A percentile compares a stretch with the other conserved stretches of the same genome.
Evolutionary conservation across 2,113 vertebrate species (phyloP).

Genomic region (Grammomys surdaster): DNA sequence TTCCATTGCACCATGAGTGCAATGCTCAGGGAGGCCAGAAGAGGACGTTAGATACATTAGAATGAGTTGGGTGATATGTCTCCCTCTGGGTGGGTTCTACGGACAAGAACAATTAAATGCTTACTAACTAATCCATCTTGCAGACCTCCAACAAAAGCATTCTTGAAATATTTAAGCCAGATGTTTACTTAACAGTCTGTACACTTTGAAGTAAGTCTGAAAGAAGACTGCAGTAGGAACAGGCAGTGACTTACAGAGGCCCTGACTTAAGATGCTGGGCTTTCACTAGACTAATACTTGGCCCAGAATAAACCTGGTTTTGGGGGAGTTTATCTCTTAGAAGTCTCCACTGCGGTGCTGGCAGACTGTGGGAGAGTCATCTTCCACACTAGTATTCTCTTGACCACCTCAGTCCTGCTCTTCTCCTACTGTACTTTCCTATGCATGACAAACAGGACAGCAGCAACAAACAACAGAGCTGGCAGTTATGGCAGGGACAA

Average conservation of each 20-base stretch:
- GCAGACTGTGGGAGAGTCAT: accelerated
- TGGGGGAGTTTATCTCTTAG: neutral
- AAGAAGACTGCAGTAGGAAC: neutral
- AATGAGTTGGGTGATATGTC: neutral
- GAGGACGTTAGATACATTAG: neutral
- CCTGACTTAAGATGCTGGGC: too few species aligned
- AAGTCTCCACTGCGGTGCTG: neutral
- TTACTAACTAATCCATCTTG: neutral
- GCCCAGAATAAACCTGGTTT: neutral
- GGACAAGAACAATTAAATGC: neutral
- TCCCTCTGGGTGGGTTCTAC: neutral
- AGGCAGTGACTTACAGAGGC: neutral
- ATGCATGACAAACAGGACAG: neutral
- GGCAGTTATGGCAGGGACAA: neutral
- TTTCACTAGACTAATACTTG: neutral
- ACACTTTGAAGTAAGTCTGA: neutral
- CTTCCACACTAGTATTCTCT: neutral
- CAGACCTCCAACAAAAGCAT: neutral
- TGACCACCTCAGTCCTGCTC: too few species aligned
- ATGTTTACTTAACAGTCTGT: neutral
- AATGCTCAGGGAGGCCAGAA: neutral
- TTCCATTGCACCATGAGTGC: neutral
- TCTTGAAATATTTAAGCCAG: neutral
- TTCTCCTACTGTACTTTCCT: neutral
- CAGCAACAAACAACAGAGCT: neutral